Evolutionary conservation across 1,140 invertebrate genomes (phyloP), one percentile per base, ranked within the genome.

Genomic region (Eumaeus atala): DNA sequence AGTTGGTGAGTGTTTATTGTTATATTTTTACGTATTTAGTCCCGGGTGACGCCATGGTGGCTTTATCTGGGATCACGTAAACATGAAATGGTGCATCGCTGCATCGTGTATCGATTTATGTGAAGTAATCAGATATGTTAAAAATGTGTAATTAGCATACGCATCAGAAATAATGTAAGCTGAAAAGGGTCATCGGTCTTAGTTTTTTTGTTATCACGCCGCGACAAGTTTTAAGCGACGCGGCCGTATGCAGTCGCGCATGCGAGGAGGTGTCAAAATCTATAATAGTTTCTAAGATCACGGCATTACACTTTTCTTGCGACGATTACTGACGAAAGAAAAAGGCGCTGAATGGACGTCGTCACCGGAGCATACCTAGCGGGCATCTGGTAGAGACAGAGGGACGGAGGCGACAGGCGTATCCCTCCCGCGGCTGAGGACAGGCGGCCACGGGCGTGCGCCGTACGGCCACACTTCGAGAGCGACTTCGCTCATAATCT

Each of bases 21-120:
- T 75, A 72, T 54, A 70, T 76, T 87, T 86, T 84, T 86, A 74
- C 74, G 75, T 81, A 84, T 85, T 84, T 83, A 81, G 84, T 84
- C 82, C 82, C 81, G 84, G 79, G 84, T 87, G 86, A 88, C 86
- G 86, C 86, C 86, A 88, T 88, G 86, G 86, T 88, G 84, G 86
- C 84, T 88, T 88, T 88, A 88, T 88, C 83, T 86, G 77, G 80
- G 86, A 88, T 88, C 86, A 88, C 86, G 86, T 88, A 88, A 88
- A 88, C 86, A 88, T 84, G 84, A 85, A 84, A 87, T 84, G 84
- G 84, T 87, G 84, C 84, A 87, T 82, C 80, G 77, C 77, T 87
- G 81, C 84, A 87, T 84, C 74, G 81, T 83, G 74, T 84, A 87
- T 87, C 75, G 84, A 84, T 87, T 77, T 74, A 67, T 66, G 54